Evolutionary conservation across 2,797 vertebrate species (phyloP), one percentile per base, ranked within the genome.

Genomic region (Sebastes ruberrimus): DNA sequence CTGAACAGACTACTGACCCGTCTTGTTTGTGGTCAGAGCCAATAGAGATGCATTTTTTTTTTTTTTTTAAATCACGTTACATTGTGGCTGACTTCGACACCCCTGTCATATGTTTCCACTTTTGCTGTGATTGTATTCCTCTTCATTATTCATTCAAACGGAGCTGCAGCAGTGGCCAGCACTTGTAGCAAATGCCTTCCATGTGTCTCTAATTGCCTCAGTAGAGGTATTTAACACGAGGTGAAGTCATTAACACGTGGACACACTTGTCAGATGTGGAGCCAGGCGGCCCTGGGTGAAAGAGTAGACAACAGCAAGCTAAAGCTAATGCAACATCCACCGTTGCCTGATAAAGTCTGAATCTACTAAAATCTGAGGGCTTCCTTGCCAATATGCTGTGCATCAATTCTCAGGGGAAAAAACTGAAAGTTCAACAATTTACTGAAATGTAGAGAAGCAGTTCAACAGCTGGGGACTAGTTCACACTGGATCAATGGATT

Each of bases 101-200:
- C 84, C 70, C 33, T 38, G 74, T 90, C 88, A 93, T 94, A 53
- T 95, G 95, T 93, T 95, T 95, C 94, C 94, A 95, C 93, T 95
- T 95, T 93, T 25, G 60, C 88, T 77, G 82, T 89, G 92, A 93
- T 94, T 94, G 90, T 94, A 82, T 93, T 94, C 87, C 92, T 93
- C 92, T 93, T 94, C 93, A 92, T 95, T 93, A 94, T 90, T 94
- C 92, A 94, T 88, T 90, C 84, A 76, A 89, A 92, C 89, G 62
- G 81, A 84, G 91, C 35, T 83, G 91, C 85, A 86, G 91, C 91
- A 89, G 86, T 75, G 80, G 90, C 90, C 88, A 90, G 86, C 86
- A 81, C 87, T 92, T 79, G 87, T 57, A 76, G 81, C 32, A 91
- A 94, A 95, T 94, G 86, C 72, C 81, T 95, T 95, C 94, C 94